Evolutionary conservation across 2,113 vertebrate species (phyloP).

Genomic region (Corythornis vintsioides): DNA sequence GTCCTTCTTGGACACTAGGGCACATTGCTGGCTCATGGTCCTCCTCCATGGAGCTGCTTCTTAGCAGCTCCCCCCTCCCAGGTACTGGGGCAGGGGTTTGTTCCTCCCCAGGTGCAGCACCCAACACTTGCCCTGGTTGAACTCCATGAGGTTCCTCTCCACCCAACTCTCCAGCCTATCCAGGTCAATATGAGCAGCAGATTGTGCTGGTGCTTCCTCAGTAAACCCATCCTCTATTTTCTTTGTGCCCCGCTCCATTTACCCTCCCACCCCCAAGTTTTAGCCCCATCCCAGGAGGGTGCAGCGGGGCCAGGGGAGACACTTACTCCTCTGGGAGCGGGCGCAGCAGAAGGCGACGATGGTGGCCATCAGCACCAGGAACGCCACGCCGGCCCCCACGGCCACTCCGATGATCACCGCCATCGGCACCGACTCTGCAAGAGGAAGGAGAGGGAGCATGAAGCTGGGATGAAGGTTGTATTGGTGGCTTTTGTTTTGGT

Average conservation of each 20-base stretch:
- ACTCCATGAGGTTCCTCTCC: neutral
- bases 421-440: conserved; percentile 92
- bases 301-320: accelerated
- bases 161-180: neutral
- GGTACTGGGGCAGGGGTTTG: neutral
- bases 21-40: neutral
- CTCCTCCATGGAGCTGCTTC: neutral
- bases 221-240: neutral
- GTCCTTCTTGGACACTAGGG: neutral
- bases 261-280: accelerated
- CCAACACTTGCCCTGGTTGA: neutral
- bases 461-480: neutral
- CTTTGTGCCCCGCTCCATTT: accelerated
- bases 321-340: conserved; percentile 87
- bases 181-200: neutral
- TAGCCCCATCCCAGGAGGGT: neutral
- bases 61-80: neutral
- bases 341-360: conserved; percentile 97
- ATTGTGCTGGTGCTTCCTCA: accelerated
- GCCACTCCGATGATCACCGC: conserved; percentile 98
- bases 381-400: conserved; percentile 93
- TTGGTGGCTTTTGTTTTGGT: neutral
- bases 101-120: neutral
- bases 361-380: conserved; percentile 96
- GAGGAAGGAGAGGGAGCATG: conserved; percentile 43